phyloP scores from a whole-genome alignment of 2,797 vertebrate species.

The Lerista edwardsae region DNA sequence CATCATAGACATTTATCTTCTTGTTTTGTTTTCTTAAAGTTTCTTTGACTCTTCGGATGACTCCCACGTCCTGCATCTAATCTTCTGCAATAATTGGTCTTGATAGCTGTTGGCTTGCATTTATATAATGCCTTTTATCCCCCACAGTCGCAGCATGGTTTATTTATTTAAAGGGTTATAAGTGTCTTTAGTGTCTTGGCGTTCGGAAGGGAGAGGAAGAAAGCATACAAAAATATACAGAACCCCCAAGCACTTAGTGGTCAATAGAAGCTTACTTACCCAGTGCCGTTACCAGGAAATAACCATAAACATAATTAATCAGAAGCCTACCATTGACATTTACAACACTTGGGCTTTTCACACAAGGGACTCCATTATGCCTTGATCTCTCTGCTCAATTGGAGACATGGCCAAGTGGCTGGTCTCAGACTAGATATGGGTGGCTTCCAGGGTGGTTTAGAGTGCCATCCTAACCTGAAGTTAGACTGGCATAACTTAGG shows the following conservation, averaged over 20 bases:
- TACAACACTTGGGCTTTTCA: conserved; percentile 36
- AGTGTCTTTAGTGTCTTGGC: conserved; percentile 60
- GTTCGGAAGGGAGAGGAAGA: conserved; percentile 45
- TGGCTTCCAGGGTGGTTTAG: neutral
- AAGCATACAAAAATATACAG: conserved; percentile 61
- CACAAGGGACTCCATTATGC: conserved; percentile 34
- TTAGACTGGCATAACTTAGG: too few relatives aligned
- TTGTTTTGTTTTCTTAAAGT: conserved; percentile 42
- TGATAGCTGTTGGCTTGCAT: conserved; percentile 52
- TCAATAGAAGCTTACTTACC: conserved; percentile 51
- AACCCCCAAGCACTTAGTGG: conserved; percentile 67
- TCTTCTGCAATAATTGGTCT: conserved; percentile 46
- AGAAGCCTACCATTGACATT: neutral
- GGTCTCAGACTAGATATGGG: neutral
- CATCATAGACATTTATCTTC: conserved; percentile 28
- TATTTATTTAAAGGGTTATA: conserved; percentile 72
- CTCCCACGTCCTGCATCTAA: neutral
- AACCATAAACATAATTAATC: conserved; percentile 56
- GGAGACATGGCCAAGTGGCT: neutral
- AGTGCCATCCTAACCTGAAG: neutral
- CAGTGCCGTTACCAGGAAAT: conserved; percentile 55
- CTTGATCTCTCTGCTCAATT: neutral
- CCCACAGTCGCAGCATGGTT: conserved; percentile 48
- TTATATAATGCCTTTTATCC: conserved; percentile 53
- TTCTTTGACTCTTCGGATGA: conserved; percentile 28